Percentiles rank a stretch among this genome's conserved stretches.
These are phyloP conservation scores for Lagorchestes hirsutus DNA, from an alignment of 2,797 vertebrate genomes.

Conservation along the genomic window DNA sequence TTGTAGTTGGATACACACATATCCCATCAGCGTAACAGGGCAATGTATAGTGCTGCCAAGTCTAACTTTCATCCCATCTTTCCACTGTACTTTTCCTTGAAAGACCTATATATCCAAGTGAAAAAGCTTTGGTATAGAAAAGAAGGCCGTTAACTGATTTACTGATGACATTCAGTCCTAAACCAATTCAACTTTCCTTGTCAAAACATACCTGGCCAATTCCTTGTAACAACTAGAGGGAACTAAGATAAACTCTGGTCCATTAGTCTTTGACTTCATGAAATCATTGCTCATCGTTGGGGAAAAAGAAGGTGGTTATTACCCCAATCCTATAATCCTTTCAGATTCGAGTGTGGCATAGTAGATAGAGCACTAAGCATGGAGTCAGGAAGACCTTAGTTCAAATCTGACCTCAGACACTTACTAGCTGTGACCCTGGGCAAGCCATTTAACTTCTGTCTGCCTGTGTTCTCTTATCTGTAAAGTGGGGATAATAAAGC, in stretches of 20 bases:
- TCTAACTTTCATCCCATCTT: background rate
- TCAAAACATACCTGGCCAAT: background rate
- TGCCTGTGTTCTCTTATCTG: background rate
- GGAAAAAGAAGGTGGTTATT: background rate
- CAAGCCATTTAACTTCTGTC: background rate
- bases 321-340: background rate
- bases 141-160: background rate
- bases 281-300: background rate
- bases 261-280: background rate
- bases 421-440: background rate
- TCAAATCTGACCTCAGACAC: background rate
- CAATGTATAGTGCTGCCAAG: slow-evolving; percentile 27
- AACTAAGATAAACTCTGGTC: background rate
- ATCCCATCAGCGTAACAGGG: slow-evolving; percentile 27
- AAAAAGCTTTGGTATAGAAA: background rate
- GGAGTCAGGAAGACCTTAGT: background rate
- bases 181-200: background rate
- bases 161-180: background rate
- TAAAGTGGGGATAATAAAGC: background rate
- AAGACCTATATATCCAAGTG: background rate
- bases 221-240: background rate
- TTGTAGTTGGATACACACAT: slow-evolving; percentile 65
- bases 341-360: background rate
- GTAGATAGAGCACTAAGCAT: background rate
- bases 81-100: background rate